Conservation (phyloP, 92 coral and sea anemone genomes). For the Metridium senile region DNA sequence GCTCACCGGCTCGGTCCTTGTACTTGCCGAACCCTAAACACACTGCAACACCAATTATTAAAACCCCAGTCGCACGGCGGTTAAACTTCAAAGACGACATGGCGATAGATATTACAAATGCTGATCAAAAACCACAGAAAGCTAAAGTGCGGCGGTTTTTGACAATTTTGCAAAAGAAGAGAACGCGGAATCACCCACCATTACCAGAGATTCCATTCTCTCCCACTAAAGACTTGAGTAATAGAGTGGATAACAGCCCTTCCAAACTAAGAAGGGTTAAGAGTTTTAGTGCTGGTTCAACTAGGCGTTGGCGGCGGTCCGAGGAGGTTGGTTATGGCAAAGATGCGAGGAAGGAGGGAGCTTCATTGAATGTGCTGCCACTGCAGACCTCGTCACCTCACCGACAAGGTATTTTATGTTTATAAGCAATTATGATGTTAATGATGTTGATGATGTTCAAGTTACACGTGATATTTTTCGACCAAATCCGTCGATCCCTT, state of each 20-base stretch:
- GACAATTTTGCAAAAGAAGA: constrained; percentile 71
- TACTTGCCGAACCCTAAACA: background rate
- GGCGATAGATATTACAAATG: constrained; percentile 46
- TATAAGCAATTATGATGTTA: too few species aligned
- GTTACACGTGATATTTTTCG: too few species aligned
- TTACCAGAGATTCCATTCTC: constrained; percentile 32
- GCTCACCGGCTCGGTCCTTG: constrained; percentile 6
- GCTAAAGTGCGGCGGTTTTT: constrained; percentile 62
- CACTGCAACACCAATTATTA: constrained; percentile 24
- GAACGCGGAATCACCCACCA: constrained; percentile 37
- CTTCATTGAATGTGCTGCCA: background rate
- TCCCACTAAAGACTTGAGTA: constrained; percentile 29
- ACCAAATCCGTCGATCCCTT: too few species aligned
- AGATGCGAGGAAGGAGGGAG: constrained; percentile 5
- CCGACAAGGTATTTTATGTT: background rate
- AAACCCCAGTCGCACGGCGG: constrained; percentile 41
- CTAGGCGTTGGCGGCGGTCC: background rate
- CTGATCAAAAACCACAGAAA: constrained; percentile 64
- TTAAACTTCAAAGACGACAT: constrained; percentile 80
- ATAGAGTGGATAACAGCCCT: background rate
- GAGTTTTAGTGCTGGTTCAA: constrained; percentile 31
- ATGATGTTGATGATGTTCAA: background rate
- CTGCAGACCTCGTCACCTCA: background rate
- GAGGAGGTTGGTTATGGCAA: constrained; percentile 4
- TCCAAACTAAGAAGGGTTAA: constrained; percentile 11